These are phyloP conservation scores for Dicyrtomina minuta DNA, from an alignment of 2,888 invertebrate genomes.

Conservation along the genomic window DNA sequence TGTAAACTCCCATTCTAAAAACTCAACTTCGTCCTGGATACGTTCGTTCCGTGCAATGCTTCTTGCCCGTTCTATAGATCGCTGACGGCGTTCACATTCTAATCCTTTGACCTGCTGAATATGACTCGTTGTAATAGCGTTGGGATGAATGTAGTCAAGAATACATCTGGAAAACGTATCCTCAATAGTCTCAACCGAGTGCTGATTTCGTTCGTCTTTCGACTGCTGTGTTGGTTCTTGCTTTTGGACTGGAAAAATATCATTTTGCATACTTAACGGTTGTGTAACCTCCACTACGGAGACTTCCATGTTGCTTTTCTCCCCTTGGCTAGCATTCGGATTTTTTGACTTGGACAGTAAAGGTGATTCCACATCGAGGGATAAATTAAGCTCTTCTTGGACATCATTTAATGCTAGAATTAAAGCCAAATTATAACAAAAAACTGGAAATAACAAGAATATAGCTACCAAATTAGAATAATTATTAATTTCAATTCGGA, in stretches of 20 bases:
- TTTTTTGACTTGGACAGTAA: no score
- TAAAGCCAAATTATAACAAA: no score
- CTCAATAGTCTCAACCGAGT: no score
- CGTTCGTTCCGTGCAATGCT: background rate
- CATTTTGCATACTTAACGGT: background rate
- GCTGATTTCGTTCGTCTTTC: no score
- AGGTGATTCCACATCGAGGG: background rate
- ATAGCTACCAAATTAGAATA: no score
- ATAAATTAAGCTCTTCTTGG: no score
- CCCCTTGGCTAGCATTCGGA: background rate
- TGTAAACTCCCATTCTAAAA: conserved; percentile 9
- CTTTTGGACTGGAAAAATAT: no score
- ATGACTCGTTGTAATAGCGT: background rate
- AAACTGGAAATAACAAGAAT: no score
- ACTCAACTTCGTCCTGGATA: background rate
- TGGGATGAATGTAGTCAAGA: conserved; percentile 22
- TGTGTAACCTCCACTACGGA: background rate
- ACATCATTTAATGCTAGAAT: no score
- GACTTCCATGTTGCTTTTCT: background rate
- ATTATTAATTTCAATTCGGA: no score
- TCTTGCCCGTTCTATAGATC: no score
- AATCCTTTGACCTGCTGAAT: background rate
- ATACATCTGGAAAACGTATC: background rate
- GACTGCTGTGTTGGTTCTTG: background rate
- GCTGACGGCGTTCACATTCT: background rate